Conservation (phyloP, 2,888 invertebrate genomes). For the Cataglyphis albicans region DNA sequence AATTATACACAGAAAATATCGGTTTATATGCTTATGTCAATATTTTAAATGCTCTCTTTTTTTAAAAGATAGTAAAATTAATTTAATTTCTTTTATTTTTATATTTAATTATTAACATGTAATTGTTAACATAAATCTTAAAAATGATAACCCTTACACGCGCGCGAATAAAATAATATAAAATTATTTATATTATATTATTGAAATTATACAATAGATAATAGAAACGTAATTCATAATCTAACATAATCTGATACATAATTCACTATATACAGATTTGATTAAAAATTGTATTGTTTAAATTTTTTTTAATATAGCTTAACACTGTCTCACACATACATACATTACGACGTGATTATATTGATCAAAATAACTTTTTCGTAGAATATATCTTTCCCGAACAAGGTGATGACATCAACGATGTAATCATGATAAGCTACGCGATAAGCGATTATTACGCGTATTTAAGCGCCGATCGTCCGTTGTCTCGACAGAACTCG, state of each 20-base stretch:
- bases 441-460: slow-evolving; percentile 62
- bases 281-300: not conserved
- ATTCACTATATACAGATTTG: not conserved
- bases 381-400: slow-evolving; percentile 65
- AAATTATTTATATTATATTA: slow-evolving; percentile 12
- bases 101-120: not conserved
- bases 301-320: not conserved
- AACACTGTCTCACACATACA: not conserved
- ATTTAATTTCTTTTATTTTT: not conserved
- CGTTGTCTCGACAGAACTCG: slow-evolving; percentile 14
- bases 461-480: slow-evolving; percentile 63
- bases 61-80: not conserved
- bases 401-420: slow-evolving; percentile 1
- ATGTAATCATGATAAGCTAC: slow-evolving; percentile 54
- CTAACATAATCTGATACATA: not conserved
- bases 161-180: not conserved
- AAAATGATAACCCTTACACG: not conserved
- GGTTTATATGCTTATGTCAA: not conserved
- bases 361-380: slow-evolving; percentile 42
- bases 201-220: not conserved
- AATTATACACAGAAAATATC: not conserved
- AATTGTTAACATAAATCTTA: no score
- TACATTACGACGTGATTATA: not conserved
- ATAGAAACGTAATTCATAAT: not conserved
- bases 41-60: not conserved